Percentiles rank a stretch among this genome's conserved stretches.
Conservation (phyloP, 2,113 vertebrate species). For the Dipodomys merriami region DNA sequence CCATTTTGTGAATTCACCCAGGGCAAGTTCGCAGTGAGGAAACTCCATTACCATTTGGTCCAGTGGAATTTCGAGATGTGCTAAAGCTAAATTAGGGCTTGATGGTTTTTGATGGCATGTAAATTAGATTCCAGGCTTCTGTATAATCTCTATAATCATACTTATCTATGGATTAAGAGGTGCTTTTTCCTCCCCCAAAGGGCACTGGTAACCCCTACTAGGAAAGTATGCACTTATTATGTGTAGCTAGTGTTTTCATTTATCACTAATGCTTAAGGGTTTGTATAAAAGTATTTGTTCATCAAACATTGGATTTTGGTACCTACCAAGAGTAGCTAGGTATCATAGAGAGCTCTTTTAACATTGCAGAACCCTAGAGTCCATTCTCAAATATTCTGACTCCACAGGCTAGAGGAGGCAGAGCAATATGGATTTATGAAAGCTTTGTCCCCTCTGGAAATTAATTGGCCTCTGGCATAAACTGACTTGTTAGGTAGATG, state of each 20-base stretch:
- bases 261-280: not conserved
- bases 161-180: not conserved
- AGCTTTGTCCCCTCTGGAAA: not conserved
- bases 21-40: not conserved
- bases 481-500: not conserved
- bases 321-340: not conserved
- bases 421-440: conserved; percentile 19
- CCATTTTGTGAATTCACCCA: not conserved
- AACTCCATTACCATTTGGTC: not conserved
- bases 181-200: not conserved
- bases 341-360: not conserved
- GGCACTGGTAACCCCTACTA: not conserved
- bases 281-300: not conserved
- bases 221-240: not conserved
- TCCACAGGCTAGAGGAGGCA: not conserved
- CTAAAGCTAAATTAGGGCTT: not conserved
- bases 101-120: not conserved
- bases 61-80: too few relatives aligned
- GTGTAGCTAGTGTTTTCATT: conserved; percentile 2
- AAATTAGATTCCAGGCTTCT: not conserved
- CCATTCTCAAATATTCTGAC: not conserved
- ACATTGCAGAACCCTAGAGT: not conserved
- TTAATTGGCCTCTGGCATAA: not conserved
- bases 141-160: not conserved
- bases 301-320: not conserved